phyloP scores from a whole-genome alignment of 2,113 vertebrate genomes.

The Ctenomys sociabilis region DNA sequence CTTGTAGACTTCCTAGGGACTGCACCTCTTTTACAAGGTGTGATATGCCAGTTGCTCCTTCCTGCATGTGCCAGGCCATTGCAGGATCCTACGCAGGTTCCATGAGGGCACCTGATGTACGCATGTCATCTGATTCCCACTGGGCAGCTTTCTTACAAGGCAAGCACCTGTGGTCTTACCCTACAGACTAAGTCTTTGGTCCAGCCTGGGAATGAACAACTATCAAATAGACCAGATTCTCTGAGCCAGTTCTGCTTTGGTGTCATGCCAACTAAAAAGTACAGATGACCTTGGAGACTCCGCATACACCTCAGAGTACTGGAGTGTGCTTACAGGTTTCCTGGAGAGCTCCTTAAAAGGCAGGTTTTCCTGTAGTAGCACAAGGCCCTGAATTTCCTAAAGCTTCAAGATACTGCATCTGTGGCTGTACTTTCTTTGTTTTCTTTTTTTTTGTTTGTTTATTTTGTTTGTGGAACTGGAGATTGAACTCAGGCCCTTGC shows the following conservation, averaged over 20 bases:
- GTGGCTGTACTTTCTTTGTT: neutral
- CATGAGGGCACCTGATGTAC: neutral
- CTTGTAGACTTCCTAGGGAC: neutral
- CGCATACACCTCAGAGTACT: too few relatives aligned
- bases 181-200: neutral
- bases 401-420: neutral
- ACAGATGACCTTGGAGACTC: neutral
- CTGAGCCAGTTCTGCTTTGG: neutral
- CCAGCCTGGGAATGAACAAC: neutral
- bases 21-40: neutral
- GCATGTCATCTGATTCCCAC: neutral
- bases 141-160: neutral
- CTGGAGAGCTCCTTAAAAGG: neutral
- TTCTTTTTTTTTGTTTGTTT: too few relatives aligned
- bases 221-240: neutral
- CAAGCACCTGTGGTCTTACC: fast-evolving
- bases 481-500: too few relatives aligned
- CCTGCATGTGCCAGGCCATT: neutral
- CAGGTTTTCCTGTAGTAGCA: neutral
- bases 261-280: neutral
- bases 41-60: neutral
- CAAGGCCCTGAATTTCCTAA: neutral
- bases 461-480: too few relatives aligned
- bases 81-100: neutral
- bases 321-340: neutral